These are phyloP conservation scores for Prolemur simus DNA, from an alignment of 2,113 vertebrate genomes.

Conservation along the genomic window DNA sequence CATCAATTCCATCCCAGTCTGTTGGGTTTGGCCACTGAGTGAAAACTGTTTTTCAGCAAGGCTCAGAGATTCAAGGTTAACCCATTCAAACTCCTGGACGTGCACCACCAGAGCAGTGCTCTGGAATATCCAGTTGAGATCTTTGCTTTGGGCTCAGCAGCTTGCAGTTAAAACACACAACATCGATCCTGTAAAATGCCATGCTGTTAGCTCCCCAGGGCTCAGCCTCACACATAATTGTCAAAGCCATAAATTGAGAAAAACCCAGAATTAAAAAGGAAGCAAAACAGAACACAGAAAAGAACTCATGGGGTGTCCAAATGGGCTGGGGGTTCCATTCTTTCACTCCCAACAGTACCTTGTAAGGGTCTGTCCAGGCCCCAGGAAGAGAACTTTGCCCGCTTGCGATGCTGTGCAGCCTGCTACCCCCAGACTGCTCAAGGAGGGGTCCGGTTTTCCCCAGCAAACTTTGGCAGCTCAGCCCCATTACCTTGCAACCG, in stretches of 20 bases:
- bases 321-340: background rate
- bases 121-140: slow-evolving; percentile 54
- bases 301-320: background rate
- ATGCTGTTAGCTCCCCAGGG: slow-evolving; percentile 80
- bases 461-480: background rate
- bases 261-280: slow-evolving; percentile 28
- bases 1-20: background rate
- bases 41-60: background rate
- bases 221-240: slow-evolving; percentile 58
- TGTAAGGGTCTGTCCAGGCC: slow-evolving; percentile 48
- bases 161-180: slow-evolving; percentile 72
- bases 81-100: background rate
- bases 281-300: background rate
- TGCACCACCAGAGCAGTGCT: slow-evolving; percentile 8
- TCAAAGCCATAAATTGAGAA: slow-evolving; percentile 41
- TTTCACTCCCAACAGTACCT: slow-evolving; percentile 66
- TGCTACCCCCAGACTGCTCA: slow-evolving; percentile 31
- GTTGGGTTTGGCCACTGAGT: background rate
- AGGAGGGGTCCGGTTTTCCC: background rate
- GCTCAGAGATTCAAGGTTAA: slow-evolving; percentile 49
- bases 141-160: slow-evolving; percentile 45
- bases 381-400: background rate
- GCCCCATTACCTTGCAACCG: background rate
- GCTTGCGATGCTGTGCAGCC: slow-evolving; percentile 15
- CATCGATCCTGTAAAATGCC: slow-evolving; percentile 65